Evolutionary conservation across 2,797 vertebrate species (phyloP).

Genomic region (Calcarius lapponicus): DNA sequence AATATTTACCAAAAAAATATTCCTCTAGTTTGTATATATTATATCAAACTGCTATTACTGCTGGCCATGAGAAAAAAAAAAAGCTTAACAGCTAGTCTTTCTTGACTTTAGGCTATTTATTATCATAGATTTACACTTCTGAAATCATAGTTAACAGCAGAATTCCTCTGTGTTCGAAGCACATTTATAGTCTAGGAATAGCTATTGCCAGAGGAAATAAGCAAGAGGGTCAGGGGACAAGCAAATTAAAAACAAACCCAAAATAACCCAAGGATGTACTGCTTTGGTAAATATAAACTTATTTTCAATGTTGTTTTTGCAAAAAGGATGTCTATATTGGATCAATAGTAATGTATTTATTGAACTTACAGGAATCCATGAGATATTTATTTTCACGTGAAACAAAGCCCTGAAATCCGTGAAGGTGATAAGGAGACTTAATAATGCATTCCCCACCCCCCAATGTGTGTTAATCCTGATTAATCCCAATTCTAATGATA

Average conservation of each 20-base stretch:
- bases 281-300: conserved; percentile 31
- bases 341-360: conserved; percentile 16
- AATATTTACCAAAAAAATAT: conserved; percentile 48
- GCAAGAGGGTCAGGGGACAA: conserved; percentile 40
- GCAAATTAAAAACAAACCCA: conserved; percentile 57
- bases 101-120: conserved; percentile 18
- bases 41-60: conserved; percentile 13
- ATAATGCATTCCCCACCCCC: conserved; percentile 58
- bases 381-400: background rate
- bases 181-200: conserved; percentile 11
- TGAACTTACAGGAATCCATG: background rate
- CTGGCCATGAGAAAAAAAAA: background rate
- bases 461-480: conserved; percentile 58
- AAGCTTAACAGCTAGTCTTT: background rate
- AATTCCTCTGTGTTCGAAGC: conserved; percentile 4
- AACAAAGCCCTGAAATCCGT: background rate
- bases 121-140: conserved; percentile 41
- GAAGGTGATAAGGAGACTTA: background rate
- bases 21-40: conserved; percentile 1
- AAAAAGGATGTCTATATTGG: background rate
- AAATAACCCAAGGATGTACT: conserved; percentile 62
- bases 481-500: conserved; percentile 61
- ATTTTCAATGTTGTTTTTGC: background rate
- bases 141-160: conserved; percentile 18
- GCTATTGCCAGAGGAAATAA: conserved; percentile 54